A percentile compares a stretch with the other conserved stretches of the same genome.
phyloP scores from a whole-genome alignment of 2,888 invertebrate species.

The Camptogramma bilineatum region DNA sequence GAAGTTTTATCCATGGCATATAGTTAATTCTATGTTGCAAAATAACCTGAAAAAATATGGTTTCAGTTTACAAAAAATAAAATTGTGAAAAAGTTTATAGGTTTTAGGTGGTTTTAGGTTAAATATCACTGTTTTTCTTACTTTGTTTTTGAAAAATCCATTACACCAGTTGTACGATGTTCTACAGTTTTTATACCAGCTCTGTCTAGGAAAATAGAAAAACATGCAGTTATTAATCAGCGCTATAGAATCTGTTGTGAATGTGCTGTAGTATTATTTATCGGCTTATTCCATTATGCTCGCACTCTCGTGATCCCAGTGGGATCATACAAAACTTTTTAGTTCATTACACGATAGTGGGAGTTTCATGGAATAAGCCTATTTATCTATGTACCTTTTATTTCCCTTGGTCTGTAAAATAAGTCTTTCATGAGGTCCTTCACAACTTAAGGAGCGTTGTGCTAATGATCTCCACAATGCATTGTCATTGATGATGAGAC shows the following conservation, averaged over 20 bases:
- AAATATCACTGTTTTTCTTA: constrained; percentile 6
- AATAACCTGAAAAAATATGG: constrained; percentile 58
- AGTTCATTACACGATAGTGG: too few relatives aligned
- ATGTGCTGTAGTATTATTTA: too few relatives aligned
- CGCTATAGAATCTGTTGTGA: too few relatives aligned
- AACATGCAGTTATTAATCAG: neutral
- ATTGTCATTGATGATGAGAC: constrained; percentile 62
- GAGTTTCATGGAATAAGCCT: too few relatives aligned
- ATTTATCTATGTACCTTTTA: constrained; percentile 45
- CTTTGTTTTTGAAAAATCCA: constrained; percentile 63
- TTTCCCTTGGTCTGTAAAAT: constrained; percentile 49
- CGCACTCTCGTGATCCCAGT: too few relatives aligned
- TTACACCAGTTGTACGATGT: constrained; percentile 73
- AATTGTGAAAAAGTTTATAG: neutral
- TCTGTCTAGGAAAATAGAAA: constrained; percentile 32
- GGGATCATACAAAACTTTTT: too few relatives aligned
- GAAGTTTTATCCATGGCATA: constrained; percentile 74
- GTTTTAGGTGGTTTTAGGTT: neutral
- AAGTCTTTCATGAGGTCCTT: constrained; percentile 44
- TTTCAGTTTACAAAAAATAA: neutral
- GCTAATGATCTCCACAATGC: constrained; percentile 62
- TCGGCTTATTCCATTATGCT: too few relatives aligned
- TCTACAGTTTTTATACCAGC: constrained; percentile 64
- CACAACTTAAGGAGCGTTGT: constrained; percentile 1
- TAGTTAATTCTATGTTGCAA: constrained; percentile 65